Evolutionary conservation across 2,888 invertebrate species (phyloP).

Genomic region (Spilosoma lubricipeda): DNA sequence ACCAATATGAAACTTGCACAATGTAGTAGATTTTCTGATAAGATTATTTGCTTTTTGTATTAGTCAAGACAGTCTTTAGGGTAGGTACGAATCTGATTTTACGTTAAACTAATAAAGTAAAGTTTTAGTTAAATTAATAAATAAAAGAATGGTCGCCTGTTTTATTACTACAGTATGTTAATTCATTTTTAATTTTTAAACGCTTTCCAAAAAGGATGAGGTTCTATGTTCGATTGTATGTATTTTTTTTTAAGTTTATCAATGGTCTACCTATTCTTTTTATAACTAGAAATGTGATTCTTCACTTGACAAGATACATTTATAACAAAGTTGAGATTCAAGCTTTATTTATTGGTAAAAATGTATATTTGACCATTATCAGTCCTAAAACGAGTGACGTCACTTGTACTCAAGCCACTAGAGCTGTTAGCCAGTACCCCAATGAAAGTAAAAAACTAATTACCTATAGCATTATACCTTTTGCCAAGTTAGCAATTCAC

Average conservation of each 20-base stretch:
- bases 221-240: no score
- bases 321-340: neutral
- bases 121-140: neutral
- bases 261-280: no score
- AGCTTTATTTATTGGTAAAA: neutral
- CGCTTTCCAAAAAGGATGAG: no score
- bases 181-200: no score
- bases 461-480: neutral
- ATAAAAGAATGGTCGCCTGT: neutral
- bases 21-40: neutral
- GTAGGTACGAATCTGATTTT: neutral
- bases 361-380: no score
- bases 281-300: neutral
- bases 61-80: neutral
- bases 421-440: no score
- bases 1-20: neutral
- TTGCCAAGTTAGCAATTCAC: no score
- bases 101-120: neutral
- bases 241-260: no score
- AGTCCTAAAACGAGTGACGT: no score
- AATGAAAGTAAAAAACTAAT: no score
- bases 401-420: no score
- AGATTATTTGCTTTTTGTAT: neutral
- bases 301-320: neutral
- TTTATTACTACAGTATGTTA: neutral